These are phyloP conservation scores for Syritta pipiens DNA, from an alignment of 2,888 invertebrate genomes.

Conservation along the genomic window DNA sequence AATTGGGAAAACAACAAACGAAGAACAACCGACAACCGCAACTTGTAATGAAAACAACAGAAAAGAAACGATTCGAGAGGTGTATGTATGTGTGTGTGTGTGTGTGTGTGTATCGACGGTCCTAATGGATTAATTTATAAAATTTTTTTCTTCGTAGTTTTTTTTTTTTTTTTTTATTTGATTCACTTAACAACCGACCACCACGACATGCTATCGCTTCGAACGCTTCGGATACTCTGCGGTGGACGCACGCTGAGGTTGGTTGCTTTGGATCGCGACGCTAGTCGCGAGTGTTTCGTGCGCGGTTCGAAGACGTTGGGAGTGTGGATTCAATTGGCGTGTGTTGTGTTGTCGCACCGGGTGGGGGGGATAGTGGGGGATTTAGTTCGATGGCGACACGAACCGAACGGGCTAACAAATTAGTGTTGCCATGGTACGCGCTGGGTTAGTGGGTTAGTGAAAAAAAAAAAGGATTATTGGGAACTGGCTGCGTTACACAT, in stretches of 20 bases:
- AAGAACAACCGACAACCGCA: too few species aligned
- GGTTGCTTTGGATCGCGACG: conserved; percentile 22
- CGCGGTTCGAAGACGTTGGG: conserved; percentile 20
- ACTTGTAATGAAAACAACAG: conserved; percentile 37
- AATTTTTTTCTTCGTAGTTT: too few species aligned
- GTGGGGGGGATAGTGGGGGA: neutral
- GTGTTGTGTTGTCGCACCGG: conserved; percentile 24
- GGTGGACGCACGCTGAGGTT: conserved; percentile 17
- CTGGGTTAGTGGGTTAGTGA: neutral
- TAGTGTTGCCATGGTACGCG: conserved; percentile 44
- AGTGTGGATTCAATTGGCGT: conserved; percentile 17
- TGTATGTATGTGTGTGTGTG: neutral
- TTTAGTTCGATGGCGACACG: conserved; percentile 32
- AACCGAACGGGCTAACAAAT: conserved; percentile 24
- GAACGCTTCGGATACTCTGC: conserved; percentile 64
- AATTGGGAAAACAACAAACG: too few species aligned
- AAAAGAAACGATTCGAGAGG: conserved; percentile 1
- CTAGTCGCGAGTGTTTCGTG: neutral
- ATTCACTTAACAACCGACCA: conserved; percentile 66
- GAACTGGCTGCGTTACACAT: too few species aligned
- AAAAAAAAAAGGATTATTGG: too few species aligned
- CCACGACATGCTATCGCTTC: conserved; percentile 61
- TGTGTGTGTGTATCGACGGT: too few species aligned
- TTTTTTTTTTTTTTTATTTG: too few species aligned
- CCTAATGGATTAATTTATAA: conserved; percentile 57